These are phyloP conservation scores for Bombus fervidus DNA, from an alignment of 1,140 invertebrate species.

Conservation along the genomic window DNA sequence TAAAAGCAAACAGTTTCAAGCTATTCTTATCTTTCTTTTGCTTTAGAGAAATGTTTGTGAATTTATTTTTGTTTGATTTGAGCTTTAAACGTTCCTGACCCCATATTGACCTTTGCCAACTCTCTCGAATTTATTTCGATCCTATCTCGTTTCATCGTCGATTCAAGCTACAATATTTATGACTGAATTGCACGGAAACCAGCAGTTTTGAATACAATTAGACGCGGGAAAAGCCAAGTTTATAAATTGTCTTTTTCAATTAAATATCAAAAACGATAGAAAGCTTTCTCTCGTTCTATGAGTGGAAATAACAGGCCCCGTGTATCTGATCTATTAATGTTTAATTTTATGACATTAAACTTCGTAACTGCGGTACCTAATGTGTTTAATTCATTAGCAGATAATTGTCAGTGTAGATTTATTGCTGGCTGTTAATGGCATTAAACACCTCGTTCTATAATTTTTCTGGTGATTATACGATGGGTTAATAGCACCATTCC, in stretches of 20 bases:
- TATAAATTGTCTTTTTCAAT: background rate
- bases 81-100: background rate
- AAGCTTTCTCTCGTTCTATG: background rate
- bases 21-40: background rate
- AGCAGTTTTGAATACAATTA: background rate
- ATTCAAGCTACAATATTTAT: background rate
- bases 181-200: background rate
- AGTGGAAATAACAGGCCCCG: background rate
- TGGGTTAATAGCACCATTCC: background rate
- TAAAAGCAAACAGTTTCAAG: too few relatives aligned
- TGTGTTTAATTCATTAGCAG: background rate
- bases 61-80: background rate
- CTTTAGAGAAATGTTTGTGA: background rate
- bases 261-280: background rate
- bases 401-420: background rate
- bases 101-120: background rate
- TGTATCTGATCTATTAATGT: background rate
- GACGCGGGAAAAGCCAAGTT: too few relatives aligned
- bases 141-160: background rate
- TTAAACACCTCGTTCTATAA: conserved; percentile 16
- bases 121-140: background rate
- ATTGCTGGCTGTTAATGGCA: background rate
- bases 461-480: background rate
- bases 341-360: background rate
- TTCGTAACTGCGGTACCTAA: too few relatives aligned